Conservation (phyloP, 2,797 vertebrate species). For the Echeneis naucrates region DNA sequence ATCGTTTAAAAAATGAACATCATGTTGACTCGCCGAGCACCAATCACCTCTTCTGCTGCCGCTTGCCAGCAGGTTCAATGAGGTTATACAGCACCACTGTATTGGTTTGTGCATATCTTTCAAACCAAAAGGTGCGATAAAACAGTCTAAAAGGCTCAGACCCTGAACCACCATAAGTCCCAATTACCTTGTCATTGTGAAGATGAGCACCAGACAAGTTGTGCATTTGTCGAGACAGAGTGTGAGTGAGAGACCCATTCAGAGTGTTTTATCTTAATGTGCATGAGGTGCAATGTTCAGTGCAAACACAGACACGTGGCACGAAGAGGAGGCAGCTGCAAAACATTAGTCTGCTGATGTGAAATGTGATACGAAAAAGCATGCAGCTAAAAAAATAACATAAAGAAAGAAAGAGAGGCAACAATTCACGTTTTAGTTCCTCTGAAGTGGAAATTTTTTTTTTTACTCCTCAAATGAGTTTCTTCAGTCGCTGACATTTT, state of each 20-base stretch:
- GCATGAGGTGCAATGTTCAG: neutral
- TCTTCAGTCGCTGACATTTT: neutral
- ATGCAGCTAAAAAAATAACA: neutral
- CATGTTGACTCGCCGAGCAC: too few relatives aligned
- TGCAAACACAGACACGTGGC: neutral
- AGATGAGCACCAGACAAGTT: neutral
- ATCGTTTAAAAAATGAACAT: too few relatives aligned
- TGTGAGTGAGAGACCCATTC: neutral
- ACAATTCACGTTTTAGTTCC: neutral
- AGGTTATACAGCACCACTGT: slow-evolving; percentile 11
- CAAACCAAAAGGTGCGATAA: neutral
- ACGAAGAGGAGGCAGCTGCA: slow-evolving; percentile 4
- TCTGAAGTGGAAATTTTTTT: neutral
- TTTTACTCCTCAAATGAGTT: slow-evolving; percentile 5
- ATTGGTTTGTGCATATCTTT: neutral
- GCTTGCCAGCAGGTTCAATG: slow-evolving; percentile 22
- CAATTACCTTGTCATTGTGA: slow-evolving; percentile 10
- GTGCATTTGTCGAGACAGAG: neutral
- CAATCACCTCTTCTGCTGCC: too few relatives aligned
- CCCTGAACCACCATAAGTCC: neutral
- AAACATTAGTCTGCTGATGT: neutral
- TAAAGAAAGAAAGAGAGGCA: neutral
- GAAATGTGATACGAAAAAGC: slow-evolving; percentile 3
- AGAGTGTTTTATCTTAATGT: slow-evolving; percentile 1
- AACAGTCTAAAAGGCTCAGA: neutral